Percentiles rank a stretch among this genome's conserved stretches.
phyloP scores from a whole-genome alignment of 2,888 invertebrate genomes.

The Tinea pellionella region DNA sequence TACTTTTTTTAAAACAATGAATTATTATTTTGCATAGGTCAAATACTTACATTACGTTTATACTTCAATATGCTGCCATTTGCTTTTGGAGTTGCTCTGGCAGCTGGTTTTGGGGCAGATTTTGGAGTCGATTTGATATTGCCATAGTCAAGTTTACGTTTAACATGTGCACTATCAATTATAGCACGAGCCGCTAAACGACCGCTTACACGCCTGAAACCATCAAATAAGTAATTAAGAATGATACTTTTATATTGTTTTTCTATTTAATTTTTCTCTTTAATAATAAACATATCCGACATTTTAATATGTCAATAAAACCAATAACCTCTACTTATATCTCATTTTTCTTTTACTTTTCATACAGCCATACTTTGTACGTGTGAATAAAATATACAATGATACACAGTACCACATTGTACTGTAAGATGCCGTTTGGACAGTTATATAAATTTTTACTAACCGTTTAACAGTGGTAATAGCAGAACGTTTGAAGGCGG shows the following conservation, averaged over 20 bases:
- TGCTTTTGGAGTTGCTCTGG: constrained; percentile 28
- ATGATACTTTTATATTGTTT: too few species aligned
- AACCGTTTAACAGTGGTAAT: constrained; percentile 58
- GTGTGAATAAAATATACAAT: too few species aligned
- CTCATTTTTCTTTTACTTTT: too few species aligned
- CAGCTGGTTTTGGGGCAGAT: too few species aligned
- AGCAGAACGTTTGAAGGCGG: constrained; percentile 52
- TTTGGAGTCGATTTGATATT: constrained; percentile 28
- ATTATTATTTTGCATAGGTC: too few species aligned
- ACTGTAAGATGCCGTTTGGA: too few species aligned
- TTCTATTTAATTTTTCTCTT: too few species aligned
- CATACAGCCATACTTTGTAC: too few species aligned
- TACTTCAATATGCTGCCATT: constrained; percentile 58
- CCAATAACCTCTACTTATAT: too few species aligned
- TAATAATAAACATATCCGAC: too few species aligned
- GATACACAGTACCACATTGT: too few species aligned
- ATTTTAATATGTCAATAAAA: too few species aligned
- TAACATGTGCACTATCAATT: constrained; percentile 27
- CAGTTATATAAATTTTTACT: neutral
- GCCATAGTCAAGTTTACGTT: constrained; percentile 47
- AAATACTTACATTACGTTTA: constrained; percentile 47
- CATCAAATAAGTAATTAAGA: neutral
- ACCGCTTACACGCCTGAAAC: constrained; percentile 50
- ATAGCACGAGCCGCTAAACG: constrained; percentile 45
- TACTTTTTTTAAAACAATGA: neutral